Conservation (phyloP, 2,888 invertebrate species). For the Tipula helvola region DNA sequence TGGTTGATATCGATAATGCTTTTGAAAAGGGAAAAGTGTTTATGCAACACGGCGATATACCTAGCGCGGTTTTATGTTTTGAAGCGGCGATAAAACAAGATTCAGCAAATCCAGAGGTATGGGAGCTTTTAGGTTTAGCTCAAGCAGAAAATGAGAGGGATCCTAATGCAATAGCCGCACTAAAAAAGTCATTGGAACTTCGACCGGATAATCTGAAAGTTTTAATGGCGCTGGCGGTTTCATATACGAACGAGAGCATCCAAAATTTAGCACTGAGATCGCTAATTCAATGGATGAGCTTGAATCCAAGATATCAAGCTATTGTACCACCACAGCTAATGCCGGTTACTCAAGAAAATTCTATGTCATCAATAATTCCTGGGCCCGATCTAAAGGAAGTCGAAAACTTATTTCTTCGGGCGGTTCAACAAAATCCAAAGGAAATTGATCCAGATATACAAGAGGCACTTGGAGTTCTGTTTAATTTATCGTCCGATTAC, state of each 20-base stretch:
- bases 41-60: slow-evolving; percentile 76
- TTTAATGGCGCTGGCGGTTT: slow-evolving; percentile 81
- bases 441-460: slow-evolving; percentile 82
- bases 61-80: slow-evolving; percentile 90
- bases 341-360: slow-evolving; percentile 16
- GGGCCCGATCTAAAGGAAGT: slow-evolving; percentile 42
- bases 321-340: slow-evolving; percentile 46
- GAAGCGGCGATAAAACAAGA: slow-evolving; percentile 87
- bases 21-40: slow-evolving; percentile 76
- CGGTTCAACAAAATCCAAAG: slow-evolving; percentile 62
- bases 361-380: slow-evolving; percentile 38
- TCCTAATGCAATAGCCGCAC: slow-evolving; percentile 80
- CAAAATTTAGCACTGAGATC: slow-evolving; percentile 79
- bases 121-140: slow-evolving; percentile 79
- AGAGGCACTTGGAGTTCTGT: slow-evolving; percentile 87
- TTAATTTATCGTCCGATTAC: slow-evolving; percentile 87
- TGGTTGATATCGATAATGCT: slow-evolving; percentile 62
- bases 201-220: slow-evolving; percentile 71
- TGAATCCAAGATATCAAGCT: slow-evolving; percentile 71
- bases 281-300: slow-evolving; percentile 63
- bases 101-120: slow-evolving; percentile 65
- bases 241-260: slow-evolving; percentile 92
- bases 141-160: slow-evolving; percentile 99
- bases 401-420: slow-evolving; percentile 61
- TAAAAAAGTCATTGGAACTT: slow-evolving; percentile 70